These are phyloP conservation scores for Lophotis ruficrista DNA, from an alignment of 2,113 vertebrate genomes.

Conservation along the genomic window DNA sequence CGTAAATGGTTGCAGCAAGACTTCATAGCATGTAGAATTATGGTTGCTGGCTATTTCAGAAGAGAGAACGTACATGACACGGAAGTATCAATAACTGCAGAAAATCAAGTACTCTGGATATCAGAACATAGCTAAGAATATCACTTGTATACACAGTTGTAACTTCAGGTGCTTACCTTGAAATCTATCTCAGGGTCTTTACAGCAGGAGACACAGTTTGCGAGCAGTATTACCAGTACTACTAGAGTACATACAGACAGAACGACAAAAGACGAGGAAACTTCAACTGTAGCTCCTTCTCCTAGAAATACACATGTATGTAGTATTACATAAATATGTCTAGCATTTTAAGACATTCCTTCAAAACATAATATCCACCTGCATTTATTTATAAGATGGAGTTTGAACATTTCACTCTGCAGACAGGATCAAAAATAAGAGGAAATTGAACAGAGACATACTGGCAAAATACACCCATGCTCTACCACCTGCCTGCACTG, in stretches of 20 bases:
- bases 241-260: slow-evolving; percentile 84
- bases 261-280: slow-evolving; percentile 78
- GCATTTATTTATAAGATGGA: neutral
- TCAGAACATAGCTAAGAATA: neutral
- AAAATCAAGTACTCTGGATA: neutral
- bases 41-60: neutral
- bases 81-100: neutral
- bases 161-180: slow-evolving; percentile 84
- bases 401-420: neutral
- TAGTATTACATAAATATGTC: neutral
- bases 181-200: slow-evolving; percentile 96
- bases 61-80: neutral
- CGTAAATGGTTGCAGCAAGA: neutral
- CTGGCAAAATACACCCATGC: neutral
- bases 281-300: slow-evolving; percentile 62
- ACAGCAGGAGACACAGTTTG: slow-evolving; percentile 94
- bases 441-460: neutral
- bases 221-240: slow-evolving; percentile 82
- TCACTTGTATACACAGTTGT: neutral
- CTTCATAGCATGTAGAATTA: neutral
- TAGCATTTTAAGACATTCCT: neutral
- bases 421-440: neutral
- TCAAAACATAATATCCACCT: neutral
- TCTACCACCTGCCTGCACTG: neutral
- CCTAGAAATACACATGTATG: slow-evolving; percentile 61